Percentiles rank a stretch among this genome's conserved stretches.
phyloP scores from a whole-genome alignment of 2,113 vertebrate species.

The Urocitellus parryii region DNA sequence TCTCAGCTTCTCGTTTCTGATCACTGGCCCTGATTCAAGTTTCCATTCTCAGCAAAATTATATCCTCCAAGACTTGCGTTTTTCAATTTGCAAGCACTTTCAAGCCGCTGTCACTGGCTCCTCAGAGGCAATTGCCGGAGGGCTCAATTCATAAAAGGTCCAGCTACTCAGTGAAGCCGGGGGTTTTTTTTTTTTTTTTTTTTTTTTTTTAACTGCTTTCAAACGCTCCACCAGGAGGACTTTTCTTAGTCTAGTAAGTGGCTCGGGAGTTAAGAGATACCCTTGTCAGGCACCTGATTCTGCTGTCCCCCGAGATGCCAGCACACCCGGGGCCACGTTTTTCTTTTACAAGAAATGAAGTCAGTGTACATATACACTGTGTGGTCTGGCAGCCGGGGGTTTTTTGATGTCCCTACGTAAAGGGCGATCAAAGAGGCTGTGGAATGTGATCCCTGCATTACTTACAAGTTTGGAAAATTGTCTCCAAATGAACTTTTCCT shows the following conservation, averaged over 20 bases:
- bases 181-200: background rate
- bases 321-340: slow-evolving; percentile 33
- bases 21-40: slow-evolving; percentile 90
- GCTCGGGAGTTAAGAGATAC: slow-evolving; percentile 69
- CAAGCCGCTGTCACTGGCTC: slow-evolving; percentile 77
- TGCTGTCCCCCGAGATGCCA: slow-evolving; percentile 49
- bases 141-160: slow-evolving; percentile 74
- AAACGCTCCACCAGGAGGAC: slow-evolving; percentile 55
- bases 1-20: slow-evolving; percentile 77
- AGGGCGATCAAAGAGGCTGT: background rate
- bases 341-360: slow-evolving; percentile 68
- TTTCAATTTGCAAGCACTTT: slow-evolving; percentile 83
- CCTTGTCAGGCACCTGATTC: slow-evolving; percentile 65
- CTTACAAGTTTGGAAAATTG: slow-evolving; percentile 49
- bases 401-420: background rate
- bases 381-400: background rate
- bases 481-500: slow-evolving; percentile 64
- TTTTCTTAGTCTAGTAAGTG: slow-evolving; percentile 67
- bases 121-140: slow-evolving; percentile 68
- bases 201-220: slow-evolving; percentile 51
- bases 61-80: slow-evolving; percentile 84
- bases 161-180: slow-evolving; percentile 58
- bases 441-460: slow-evolving; percentile 35
- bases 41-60: slow-evolving; percentile 90
- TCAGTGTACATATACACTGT: background rate